Evolutionary conservation across 2,797 vertebrate genomes (phyloP).

Genomic region (Sebastes variabilis): DNA sequence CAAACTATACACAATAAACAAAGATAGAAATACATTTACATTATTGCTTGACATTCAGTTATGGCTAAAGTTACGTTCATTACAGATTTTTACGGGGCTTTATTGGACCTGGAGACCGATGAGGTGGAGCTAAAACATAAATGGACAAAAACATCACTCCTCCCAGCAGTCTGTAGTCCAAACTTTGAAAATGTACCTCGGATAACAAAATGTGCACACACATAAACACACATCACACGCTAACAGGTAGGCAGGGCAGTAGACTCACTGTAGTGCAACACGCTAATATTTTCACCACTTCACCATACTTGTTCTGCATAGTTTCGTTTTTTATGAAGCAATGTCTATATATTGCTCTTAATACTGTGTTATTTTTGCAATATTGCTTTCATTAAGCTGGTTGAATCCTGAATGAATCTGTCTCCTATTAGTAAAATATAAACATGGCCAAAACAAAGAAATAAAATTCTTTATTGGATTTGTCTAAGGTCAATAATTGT

Average conservation of each 20-base stretch:
- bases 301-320: constrained; percentile 12
- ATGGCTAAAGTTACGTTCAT: constrained; percentile 81
- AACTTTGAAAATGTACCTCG: not conserved
- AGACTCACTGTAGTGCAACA: constrained; percentile 5
- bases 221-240: not conserved
- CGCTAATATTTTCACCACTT: not conserved
- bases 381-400: constrained; percentile 10
- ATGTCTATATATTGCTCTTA: constrained; percentile 13
- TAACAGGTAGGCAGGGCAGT: not conserved
- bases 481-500: not conserved
- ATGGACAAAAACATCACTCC: not conserved
- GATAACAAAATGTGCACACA: not conserved
- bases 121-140: not conserved
- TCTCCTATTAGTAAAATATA: not conserved
- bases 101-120: constrained; percentile 84
- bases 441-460: not conserved
- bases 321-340: not conserved
- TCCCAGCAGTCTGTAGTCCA: not conserved
- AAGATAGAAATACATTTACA: constrained; percentile 80
- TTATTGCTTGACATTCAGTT: constrained; percentile 95
- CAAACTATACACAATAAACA: constrained; percentile 86
- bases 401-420: not conserved
- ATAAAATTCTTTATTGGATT: not conserved
- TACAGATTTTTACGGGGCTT: constrained; percentile 73
- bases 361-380: not conserved